A percentile compares a stretch with the other conserved stretches of the same genome.
Evolutionary conservation across 2,888 invertebrate species (phyloP).

Genomic region (Macropis europaea): DNA sequence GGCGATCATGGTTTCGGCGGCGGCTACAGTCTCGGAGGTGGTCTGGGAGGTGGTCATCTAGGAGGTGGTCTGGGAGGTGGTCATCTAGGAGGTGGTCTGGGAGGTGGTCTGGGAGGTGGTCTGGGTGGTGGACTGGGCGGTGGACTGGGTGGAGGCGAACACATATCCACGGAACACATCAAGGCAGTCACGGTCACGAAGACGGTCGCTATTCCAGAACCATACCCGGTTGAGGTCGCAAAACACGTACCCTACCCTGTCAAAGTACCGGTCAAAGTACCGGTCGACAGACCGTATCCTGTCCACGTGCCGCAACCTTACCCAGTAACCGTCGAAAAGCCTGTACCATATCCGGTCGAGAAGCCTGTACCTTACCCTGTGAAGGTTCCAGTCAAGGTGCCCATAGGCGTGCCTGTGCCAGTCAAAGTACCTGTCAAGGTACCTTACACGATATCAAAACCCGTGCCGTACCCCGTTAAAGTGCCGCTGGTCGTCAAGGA

Average conservation of each 20-base stretch:
- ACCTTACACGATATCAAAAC: constrained; percentile 67
- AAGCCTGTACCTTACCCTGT: constrained; percentile 71
- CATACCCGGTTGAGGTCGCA: constrained; percentile 67
- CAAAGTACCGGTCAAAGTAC: constrained; percentile 70
- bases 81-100: constrained; percentile 47
- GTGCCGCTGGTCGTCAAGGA: constrained; percentile 72
- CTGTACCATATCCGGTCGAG: constrained; percentile 72
- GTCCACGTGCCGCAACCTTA: constrained; percentile 75
- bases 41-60: constrained; percentile 41
- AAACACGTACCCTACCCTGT: constrained; percentile 71
- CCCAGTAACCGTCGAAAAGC: constrained; percentile 74
- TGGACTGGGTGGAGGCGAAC: constrained; percentile 44
- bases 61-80: constrained; percentile 50
- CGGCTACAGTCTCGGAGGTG: constrained; percentile 55
- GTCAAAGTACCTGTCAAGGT: constrained; percentile 74
- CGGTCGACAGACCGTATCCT: constrained; percentile 71
- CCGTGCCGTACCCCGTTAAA: constrained; percentile 72
- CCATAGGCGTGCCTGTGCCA: constrained; percentile 71
- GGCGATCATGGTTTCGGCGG: constrained; percentile 68
- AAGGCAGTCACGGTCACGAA: constrained; percentile 74
- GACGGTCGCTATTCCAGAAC: constrained; percentile 68
- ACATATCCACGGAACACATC: constrained; percentile 60
- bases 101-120: constrained; percentile 54
- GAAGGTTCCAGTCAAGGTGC: constrained; percentile 72
- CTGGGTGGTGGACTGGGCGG: constrained; percentile 31